Evolutionary conservation across 2,888 invertebrate genomes (phyloP).

Genomic region (Noctuana brunneofusca): DNA sequence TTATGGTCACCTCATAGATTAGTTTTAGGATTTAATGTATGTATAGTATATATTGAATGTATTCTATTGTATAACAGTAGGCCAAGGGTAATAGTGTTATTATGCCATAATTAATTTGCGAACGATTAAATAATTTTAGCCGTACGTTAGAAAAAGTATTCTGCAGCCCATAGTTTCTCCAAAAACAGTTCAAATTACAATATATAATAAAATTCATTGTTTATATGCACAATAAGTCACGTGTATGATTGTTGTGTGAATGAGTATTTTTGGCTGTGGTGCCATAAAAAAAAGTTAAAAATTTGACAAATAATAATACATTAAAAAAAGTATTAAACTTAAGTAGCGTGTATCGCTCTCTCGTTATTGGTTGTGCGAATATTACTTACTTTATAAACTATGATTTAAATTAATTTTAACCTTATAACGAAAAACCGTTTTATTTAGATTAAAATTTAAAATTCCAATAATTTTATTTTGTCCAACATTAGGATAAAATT

Average conservation of each 20-base stretch:
- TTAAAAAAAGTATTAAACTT: constrained; percentile 77
- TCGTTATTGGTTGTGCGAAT: constrained; percentile 41
- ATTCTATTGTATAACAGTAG: too few relatives aligned
- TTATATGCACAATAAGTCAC: constrained; percentile 59
- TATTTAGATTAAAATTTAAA: too few relatives aligned
- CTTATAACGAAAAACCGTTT: not conserved
- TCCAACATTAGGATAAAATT: constrained; percentile 24
- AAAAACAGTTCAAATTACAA: constrained; percentile 20
- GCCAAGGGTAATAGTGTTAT: too few relatives aligned
- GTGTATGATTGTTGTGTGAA: constrained; percentile 58
- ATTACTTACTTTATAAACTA: not conserved
- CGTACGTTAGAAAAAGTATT: too few relatives aligned
- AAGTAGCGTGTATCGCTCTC: constrained; percentile 63
- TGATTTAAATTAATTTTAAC: constrained; percentile 6
- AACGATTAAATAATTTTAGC: too few relatives aligned
- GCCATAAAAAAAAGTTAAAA: constrained; percentile 76
- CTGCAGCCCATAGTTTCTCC: not conserved
- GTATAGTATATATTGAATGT: too few relatives aligned
- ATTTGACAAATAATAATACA: constrained; percentile 79
- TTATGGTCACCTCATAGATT: too few relatives aligned
- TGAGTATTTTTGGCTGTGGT: constrained; percentile 76
- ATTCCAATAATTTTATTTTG: too few relatives aligned
- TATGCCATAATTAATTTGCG: too few relatives aligned
- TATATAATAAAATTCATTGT: constrained; percentile 43
- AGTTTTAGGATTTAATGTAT: too few relatives aligned